Evolutionary conservation across 2,888 invertebrate species (phyloP).

Genomic region (Ophion costatus): DNA sequence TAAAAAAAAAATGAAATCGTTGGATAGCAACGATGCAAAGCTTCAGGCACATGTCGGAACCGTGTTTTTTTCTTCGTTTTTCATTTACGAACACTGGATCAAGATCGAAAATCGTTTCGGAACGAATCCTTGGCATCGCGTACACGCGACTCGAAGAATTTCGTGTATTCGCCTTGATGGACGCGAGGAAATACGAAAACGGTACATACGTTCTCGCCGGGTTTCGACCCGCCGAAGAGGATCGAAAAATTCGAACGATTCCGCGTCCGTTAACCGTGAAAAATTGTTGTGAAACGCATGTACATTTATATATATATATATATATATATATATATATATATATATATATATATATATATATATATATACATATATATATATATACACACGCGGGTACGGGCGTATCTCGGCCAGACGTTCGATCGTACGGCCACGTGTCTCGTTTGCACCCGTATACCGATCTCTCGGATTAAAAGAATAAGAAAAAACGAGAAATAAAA

Average conservation of each 20-base stretch:
- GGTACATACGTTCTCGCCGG: background rate
- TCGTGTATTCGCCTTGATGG: background rate
- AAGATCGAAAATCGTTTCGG: background rate
- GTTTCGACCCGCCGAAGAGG: conserved; percentile 15
- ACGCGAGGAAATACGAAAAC: background rate
- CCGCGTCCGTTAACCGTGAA: conserved; percentile 60
- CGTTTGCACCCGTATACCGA: background rate
- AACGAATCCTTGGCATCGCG: background rate
- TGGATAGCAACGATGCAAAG: too few relatives aligned
- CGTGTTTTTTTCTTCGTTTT: background rate
- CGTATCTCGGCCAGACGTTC: conserved; percentile 19
- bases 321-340: background rate
- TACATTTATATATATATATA: background rate
- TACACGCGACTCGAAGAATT: background rate
- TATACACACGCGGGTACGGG: background rate
- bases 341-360: background rate
- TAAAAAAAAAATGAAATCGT: too few relatives aligned
- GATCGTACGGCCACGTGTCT: conserved; percentile 25
- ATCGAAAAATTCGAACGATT: conserved; percentile 32
- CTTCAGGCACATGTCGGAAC: too few relatives aligned
- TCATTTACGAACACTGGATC: background rate
- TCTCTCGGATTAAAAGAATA: conserved; percentile 24
- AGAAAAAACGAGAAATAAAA: background rate
- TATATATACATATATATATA: background rate
- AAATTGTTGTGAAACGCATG: conserved; percentile 56